Percentiles rank a stretch among this genome's conserved stretches.
These are phyloP conservation scores for Dicyrtoma fusca DNA, from an alignment of 2,888 invertebrate genomes.

Conservation along the genomic window DNA sequence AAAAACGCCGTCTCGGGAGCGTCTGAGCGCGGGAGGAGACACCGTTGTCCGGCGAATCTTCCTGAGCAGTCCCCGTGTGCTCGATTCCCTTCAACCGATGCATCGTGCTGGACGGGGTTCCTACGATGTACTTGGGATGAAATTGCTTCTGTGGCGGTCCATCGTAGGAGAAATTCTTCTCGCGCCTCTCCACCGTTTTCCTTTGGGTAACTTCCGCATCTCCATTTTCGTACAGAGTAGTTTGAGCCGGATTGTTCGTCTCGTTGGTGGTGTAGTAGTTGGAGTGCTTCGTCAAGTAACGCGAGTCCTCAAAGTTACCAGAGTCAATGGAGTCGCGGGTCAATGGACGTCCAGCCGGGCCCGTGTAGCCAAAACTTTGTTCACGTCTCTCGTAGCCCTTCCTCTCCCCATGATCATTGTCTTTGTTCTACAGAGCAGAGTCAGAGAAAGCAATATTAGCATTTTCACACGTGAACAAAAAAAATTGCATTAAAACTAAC, in stretches of 20 bases:
- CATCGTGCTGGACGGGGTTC: conserved; percentile 53
- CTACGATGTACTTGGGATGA: conserved; percentile 56
- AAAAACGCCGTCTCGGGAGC: conserved; percentile 54
- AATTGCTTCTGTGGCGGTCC: conserved; percentile 57
- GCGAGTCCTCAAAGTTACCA: conserved; percentile 49
- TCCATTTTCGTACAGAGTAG: conserved; percentile 52
- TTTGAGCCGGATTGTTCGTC: conserved; percentile 55
- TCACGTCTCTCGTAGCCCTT: conserved; percentile 56
- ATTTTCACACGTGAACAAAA: too few relatives aligned
- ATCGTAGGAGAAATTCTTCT: conserved; percentile 54
- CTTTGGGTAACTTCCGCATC: conserved; percentile 55
- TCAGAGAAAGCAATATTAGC: too few relatives aligned
- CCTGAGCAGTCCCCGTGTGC: conserved; percentile 51
- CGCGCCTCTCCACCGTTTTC: conserved; percentile 55
- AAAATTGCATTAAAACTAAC: too few relatives aligned
- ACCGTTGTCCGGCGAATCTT: conserved; percentile 42
- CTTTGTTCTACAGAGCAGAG: conserved; percentile 46
- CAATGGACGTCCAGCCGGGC: conserved; percentile 47
- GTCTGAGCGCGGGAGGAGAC: conserved; percentile 44
- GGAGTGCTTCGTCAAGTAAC: conserved; percentile 55
- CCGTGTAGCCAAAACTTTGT: conserved; percentile 56
- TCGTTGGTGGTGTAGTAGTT: conserved; percentile 56
- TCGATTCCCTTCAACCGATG: conserved; percentile 54
- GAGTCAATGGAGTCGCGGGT: conserved; percentile 50
- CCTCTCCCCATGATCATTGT: conserved; percentile 54